Base-by-base conservation (phyloP, 2,113 vertebrate species). In the Dendrocopos noguchii region DNA sequence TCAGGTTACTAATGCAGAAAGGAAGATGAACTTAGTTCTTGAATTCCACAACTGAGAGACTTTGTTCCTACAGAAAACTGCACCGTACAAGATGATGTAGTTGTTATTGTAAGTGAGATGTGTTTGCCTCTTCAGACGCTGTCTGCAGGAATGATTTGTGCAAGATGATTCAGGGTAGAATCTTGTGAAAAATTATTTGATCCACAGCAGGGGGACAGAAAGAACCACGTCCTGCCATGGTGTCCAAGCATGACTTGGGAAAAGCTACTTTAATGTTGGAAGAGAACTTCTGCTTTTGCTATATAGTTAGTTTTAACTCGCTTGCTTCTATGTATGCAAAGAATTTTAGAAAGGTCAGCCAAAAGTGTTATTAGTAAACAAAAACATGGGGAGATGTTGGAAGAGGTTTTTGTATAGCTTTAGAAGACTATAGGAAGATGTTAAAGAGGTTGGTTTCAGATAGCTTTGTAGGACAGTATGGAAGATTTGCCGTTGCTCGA, bases 41-140 rank as follows among this genome's bases (percentile, higher is more conserved):
- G 25, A 46, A 39, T 88, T 59, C 22, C 6, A 11, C 39, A 24
- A 76, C 5, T 47, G 31, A 76, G 9, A 82, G 53, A 22, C 29
- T 75, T 77, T 0, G 0, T 24, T 81, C 56, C 66, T 67, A 22
- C 12, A 60, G 17, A 44, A 59, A 93, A 52, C 28, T 0, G 0
- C 31, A 75, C 44, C 4, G 13, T 68, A 79, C 55, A 44, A 52
- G 44, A 42, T 7, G 11, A 60, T 15, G 16, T 14, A 46, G 12
- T 19, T 64, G 17, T 42, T 61, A 25, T 1, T 34, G 2, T 25
- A 73, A 77, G 20, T 25, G 76, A 77, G 20, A 61, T 4, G 4
- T 10, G 12, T 50, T 55, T 74, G n/a, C 16, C 22, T 67, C 59
- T 70, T 87, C 33, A 52, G 33, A 57, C 10, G 17, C 9, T 88